Base-by-base conservation (phyloP, 1,140 invertebrate genomes). In the Formica exsecta region DNA sequence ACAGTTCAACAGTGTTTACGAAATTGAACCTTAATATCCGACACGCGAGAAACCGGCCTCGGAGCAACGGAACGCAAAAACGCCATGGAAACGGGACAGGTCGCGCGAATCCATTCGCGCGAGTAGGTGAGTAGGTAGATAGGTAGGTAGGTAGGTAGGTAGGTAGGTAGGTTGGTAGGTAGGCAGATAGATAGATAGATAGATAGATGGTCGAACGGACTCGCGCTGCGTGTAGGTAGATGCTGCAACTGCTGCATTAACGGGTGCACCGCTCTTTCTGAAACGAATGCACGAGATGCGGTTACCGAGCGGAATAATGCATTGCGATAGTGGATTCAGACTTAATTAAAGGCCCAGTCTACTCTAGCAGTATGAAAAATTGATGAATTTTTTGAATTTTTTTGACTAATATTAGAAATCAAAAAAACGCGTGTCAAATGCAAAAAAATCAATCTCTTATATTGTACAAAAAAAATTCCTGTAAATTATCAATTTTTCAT, bases 71-170 rank as follows among this genome's bases (percentile, higher is more conserved):
- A 59, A 57, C 36, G 71, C 76, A 66, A 83, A 51, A 87, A 79
- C 57, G 59, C 32, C 29, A 71, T 59, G 77, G 83, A 89, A 89
- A 91, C 88, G 86, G 87, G 87, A 91, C 86, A 86, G 59, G 64
- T 87, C 87, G 65, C 70, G 71, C 65, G 81, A 89, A 22, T 22
- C 22, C 22, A 22, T 22, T 22, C 22, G 22, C 70, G 71, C 65
- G 81, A 89, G 88, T 90, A 90, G 90, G 85, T 91, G 85, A 86
- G 76, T 91, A 86, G 86, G 54, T 86, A 59, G 83, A 29, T 76
- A 76, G 86, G 85, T 75, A 71, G 71, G 70, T 87, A 86, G 86
- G 86, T 86, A 64, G 80, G 59, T 84, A 84, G 85, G 48, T 83
- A 81, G 85, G 54, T 86, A 86, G 73, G 48, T 85, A 87, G 89